Evolutionary conservation across 2,888 invertebrate species (phyloP), one percentile per base, ranked within the genome.

Genomic region (Loripinus fragilis): DNA sequence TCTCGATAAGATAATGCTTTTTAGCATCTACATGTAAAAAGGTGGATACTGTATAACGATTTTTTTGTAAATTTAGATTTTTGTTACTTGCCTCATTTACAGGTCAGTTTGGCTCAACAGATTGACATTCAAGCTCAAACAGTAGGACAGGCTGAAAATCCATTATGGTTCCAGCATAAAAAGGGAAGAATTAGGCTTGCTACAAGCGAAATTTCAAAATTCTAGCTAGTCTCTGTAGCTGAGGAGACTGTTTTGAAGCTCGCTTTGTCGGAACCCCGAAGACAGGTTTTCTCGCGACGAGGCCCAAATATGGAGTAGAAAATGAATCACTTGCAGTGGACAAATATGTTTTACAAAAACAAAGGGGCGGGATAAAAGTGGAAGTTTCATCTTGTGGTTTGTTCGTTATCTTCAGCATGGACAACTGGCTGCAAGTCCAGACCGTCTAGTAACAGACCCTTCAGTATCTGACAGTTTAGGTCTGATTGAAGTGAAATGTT

Each of bases 361-460:
- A 0, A 33, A 23, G 25, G n/a, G 12, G 48, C 15, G 48, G 15
- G 23, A 42, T n/a, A 0, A 15, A 65, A 30, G 33, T 65, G 15
- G 23, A 10, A 20, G 7, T 66, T 0, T 41, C 64, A 12, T 25
- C 28, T 0, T 73, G 66, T 65, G 73, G 73, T 45, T 48, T 73
- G 48, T 73, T 73, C 48, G 50, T 73, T 48, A 48, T 30, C 5
- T 45, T n/a, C n/a, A 64, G 15, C 25, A 42, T 65, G 65, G 73
- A 28, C 73, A 73, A 35, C 48, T 73, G 23, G 48, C 69, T 48
- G 73, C 65, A 30, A 73, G 73, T 25, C 73, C 65, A 25, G 73
- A 65, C 45, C 8, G 45, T 1, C 66, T 73, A 17, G 66, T 73
- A 2, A 65, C 48, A 35, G 65, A 73, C 41, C n/a, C 48, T 45